phyloP scores from a whole-genome alignment of 2,797 vertebrate genomes.

The Helostoma temminkii region DNA sequence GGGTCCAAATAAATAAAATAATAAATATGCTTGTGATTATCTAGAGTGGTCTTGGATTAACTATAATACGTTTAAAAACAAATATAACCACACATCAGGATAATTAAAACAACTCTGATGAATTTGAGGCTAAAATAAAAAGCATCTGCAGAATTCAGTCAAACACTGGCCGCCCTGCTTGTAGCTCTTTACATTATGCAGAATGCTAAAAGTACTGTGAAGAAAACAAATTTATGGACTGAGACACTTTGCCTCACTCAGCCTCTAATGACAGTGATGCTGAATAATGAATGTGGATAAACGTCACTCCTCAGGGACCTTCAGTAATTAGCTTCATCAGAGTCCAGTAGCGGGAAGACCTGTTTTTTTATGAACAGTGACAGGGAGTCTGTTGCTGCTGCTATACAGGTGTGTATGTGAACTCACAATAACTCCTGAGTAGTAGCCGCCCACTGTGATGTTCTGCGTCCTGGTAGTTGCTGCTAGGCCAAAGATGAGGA shows the following conservation, averaged over 20 bases:
- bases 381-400: conserved; percentile 3
- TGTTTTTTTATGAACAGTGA: conserved; percentile 28
- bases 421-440: conserved; percentile 99
- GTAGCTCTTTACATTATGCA: not conserved
- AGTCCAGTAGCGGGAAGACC: conserved; percentile 38
- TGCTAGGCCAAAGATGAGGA: conserved; percentile 95
- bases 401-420: conserved; percentile 44
- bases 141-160: not conserved
- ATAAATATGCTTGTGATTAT: too few relatives aligned
- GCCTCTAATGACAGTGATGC: conserved; percentile 65
- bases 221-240: conserved; percentile 59
- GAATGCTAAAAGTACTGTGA: conserved; percentile 49
- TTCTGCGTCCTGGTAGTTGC: conserved; percentile 98
- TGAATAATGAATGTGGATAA: conserved; percentile 81
- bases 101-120: not conserved
- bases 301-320: conserved; percentile 49
- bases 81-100: too few relatives aligned
- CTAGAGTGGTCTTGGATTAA: too few relatives aligned
- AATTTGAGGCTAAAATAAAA: not conserved
- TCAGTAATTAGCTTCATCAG: conserved; percentile 50
- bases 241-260: conserved; percentile 60
- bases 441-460: conserved; percentile 98
- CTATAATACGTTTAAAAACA: too few relatives aligned
- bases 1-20: too few relatives aligned
- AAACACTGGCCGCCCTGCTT: not conserved